phyloP scores from a whole-genome alignment of 2,888 invertebrate species.

The Harpalus rufipes region DNA sequence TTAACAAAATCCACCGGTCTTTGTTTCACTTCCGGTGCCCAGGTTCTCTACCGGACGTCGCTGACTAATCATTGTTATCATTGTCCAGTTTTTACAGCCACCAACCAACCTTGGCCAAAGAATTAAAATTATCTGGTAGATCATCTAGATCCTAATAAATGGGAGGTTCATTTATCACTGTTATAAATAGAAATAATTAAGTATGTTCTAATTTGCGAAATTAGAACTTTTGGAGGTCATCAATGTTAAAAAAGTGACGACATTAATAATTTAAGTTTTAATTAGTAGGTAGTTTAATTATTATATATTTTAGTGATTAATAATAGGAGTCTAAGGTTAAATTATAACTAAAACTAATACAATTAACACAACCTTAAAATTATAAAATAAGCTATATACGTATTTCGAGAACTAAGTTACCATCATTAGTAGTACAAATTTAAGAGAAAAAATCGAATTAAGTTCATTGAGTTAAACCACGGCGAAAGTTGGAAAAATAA shows the following conservation, averaged over 20 bases:
- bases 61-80: constrained; percentile 65
- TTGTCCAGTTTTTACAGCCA: constrained; percentile 62
- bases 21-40: constrained; percentile 57
- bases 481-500: too few relatives aligned
- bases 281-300: too few relatives aligned
- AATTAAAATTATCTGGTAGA: constrained; percentile 54
- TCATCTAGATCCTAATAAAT: constrained; percentile 28
- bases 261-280: too few relatives aligned
- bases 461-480: too few relatives aligned
- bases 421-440: too few relatives aligned
- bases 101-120: constrained; percentile 52
- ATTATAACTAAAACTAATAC: too few relatives aligned
- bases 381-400: too few relatives aligned
- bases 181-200: neutral
- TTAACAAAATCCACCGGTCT: constrained; percentile 57
- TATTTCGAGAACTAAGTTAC: too few relatives aligned
- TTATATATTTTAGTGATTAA: too few relatives aligned
- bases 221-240: neutral
- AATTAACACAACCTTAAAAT: too few relatives aligned
- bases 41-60: constrained; percentile 56
- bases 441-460: too few relatives aligned
- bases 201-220: neutral
- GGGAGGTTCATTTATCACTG: constrained; percentile 14
- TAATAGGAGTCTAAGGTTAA: too few relatives aligned
- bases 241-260: neutral